Evolutionary conservation across 2,113 vertebrate species (phyloP), one percentile per base, ranked within the genome.

Genomic region (Salvelinus namaycush): DNA sequence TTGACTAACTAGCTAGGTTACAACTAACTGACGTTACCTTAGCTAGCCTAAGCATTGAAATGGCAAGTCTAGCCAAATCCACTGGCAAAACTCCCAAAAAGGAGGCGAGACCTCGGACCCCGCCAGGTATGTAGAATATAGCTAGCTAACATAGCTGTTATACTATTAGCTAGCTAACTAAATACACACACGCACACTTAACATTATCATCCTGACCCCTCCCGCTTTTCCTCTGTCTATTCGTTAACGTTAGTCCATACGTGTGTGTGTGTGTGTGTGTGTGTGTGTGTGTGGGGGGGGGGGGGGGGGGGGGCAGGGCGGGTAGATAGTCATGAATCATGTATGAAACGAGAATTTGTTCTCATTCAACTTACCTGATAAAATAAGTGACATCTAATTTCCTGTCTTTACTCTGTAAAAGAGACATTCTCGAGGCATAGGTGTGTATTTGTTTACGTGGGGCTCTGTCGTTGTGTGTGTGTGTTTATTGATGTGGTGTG

Each of bases 1-100:
- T 18, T 54, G 13, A 54, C 16, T 54, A 54, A 3, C 13, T 54
- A 18, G 14, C 51, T 54, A 16, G 39, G 14, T 14, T 16, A 54
- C 12, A 54, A 54, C 16, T 54, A 18, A 54, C 51, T 54, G 14
- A 13, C 48, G 48, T 51, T 51, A 51, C 11, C 49, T 51, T 60
- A 22, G 8, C 16, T 60, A 60, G 18, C 59, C n/a, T 20, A 22
- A 22, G 7, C 59, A 62, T 20, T 62, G 51, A 13, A 16, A 83
- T 75, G 81, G 69, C 70, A 13, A 75, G 65, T 60, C 1, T 71
- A 3, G 7, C 11, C 18, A 81, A 74, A 70, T 85, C 88, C 77
- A 26, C 57, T 31, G 88, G 71, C 44, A 86, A 85, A 73, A 39
- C 83, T 0, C 13, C 78, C 9, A 92, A 82, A 82, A 93, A 84